Percentiles rank a stretch among this genome's conserved stretches.
Evolutionary conservation across 2,888 invertebrate species (phyloP).

Genomic region (Drosophila pegasa): DNA sequence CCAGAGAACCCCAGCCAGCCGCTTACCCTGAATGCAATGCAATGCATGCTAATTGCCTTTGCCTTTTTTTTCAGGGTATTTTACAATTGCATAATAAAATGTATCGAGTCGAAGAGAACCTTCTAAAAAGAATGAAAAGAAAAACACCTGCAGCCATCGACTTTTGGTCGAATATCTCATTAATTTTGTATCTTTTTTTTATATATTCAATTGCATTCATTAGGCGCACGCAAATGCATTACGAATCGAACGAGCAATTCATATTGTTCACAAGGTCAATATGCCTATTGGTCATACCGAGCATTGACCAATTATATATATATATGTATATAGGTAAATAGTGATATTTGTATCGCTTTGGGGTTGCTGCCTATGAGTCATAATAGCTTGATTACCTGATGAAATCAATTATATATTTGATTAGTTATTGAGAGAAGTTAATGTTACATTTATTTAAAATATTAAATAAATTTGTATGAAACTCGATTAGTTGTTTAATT

Average conservation of each 20-base stretch:
- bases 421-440: neutral
- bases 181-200: constrained; percentile 38
- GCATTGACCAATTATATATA: constrained; percentile 10
- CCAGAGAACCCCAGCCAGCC: constrained; percentile 27
- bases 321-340: too few relatives aligned
- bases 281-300: constrained; percentile 15
- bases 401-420: neutral
- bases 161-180: constrained; percentile 44
- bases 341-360: neutral
- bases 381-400: neutral
- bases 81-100: constrained; percentile 49
- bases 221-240: constrained; percentile 74
- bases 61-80: constrained; percentile 21
- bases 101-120: constrained; percentile 16
- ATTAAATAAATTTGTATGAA: neutral
- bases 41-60: constrained; percentile 62
- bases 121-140: constrained; percentile 12
- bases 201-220: constrained; percentile 56
- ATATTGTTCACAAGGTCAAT: constrained; percentile 37
- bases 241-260: constrained; percentile 24
- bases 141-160: constrained; percentile 65
- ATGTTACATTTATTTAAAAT: neutral
- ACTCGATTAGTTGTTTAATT: too few relatives aligned
- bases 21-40: constrained; percentile 27
- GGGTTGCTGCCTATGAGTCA: constrained; percentile 9